Evolutionary conservation across 2,797 vertebrate genomes (phyloP), one percentile per base, ranked within the genome.

Genomic region (Holocentrus rufus): DNA sequence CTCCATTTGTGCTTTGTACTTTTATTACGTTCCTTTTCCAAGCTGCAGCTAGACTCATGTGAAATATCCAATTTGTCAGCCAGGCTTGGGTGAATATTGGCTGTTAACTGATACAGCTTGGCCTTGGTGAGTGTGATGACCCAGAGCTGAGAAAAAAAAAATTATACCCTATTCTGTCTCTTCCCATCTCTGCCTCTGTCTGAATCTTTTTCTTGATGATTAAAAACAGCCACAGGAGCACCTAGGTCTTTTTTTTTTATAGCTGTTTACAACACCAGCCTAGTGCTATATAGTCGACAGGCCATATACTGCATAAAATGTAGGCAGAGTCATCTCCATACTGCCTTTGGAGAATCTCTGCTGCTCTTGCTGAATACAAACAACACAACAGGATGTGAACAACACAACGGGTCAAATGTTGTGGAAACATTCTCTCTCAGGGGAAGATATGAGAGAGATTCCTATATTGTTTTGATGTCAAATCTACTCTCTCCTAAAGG

Each of bases 371-470:
- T 69, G 65, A 80, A 71, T 63, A 18, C 76, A 64, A 58, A 50
- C 53, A 2, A 7, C 23, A 56, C 5, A 36, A 60, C 25, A 22
- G 31, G 5, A 6, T 42, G 22, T 14, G 31, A 70, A n/a, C n/a
- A n/a, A n/a, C n/a, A 58, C 56, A 52, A 20, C 1, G 15, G 79
- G 61, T 75, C 62, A 70, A 76, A 77, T 50, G 57, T 66, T 77
- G 60, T 79, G 84, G 74, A 79, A 83, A 89, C 80, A 88, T 84
- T 79, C 68, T 73, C 72, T 80, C 85, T 83, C 81, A 58, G 7
- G 65, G 58, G 66, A 79, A 47, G 31, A 55, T 23, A 58, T 42
- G 61, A 69, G 69, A 58, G 68, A 69, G 18, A 34, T 31, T 74
- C 53, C 14, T 49, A 9, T 15, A n/a, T 15, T 11, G 8, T 42